Evolutionary conservation across 2,113 vertebrate genomes (phyloP).

Genomic region (Epinephelus moara): DNA sequence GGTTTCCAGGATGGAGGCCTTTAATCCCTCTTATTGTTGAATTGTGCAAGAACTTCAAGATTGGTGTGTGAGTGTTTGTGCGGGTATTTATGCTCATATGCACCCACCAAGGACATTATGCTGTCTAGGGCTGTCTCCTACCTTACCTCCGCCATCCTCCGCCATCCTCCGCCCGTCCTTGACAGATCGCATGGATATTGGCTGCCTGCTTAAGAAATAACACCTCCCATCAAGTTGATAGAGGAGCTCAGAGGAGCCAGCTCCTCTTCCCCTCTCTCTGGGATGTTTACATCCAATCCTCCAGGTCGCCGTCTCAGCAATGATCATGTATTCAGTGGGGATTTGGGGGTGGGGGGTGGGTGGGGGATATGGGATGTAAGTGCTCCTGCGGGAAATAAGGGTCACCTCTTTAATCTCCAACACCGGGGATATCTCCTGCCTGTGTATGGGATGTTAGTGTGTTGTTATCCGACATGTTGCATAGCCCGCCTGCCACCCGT

Average conservation of each 20-base stretch:
- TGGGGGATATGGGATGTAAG: conserved; percentile 57
- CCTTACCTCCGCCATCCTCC: conserved; percentile 19
- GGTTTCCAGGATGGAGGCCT: conserved; percentile 30
- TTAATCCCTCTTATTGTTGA: conserved; percentile 48
- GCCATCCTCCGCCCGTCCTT: conserved; percentile 61
- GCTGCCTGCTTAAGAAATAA: conserved; percentile 76
- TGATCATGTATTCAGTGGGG: conserved; percentile 78
- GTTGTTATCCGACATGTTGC: conserved; percentile 33
- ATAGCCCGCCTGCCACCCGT: conserved; percentile 5
- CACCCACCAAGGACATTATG: conserved; percentile 41
- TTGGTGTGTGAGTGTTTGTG: conserved; percentile 26
- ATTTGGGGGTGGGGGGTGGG: conserved; percentile 41
- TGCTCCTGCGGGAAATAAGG: conserved; percentile 77
- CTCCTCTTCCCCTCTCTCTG: conserved; percentile 45
- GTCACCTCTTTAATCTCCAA: conserved; percentile 79
- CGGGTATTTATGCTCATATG: conserved; percentile 25
- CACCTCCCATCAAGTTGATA: conserved; percentile 73
- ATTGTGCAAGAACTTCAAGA: conserved; percentile 27
- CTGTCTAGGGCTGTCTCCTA: conserved; percentile 28
- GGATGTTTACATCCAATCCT: conserved; percentile 75
- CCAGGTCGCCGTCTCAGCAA: conserved; percentile 57
- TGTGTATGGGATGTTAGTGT: conserved; percentile 21
- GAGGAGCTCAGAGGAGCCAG: conserved; percentile 56
- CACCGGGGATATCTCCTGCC: conserved; percentile 53
- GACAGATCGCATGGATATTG: conserved; percentile 66